These are phyloP conservation scores for Drosophila oshimai DNA, from an alignment of 1,140 invertebrate genomes.

Conservation along the genomic window DNA sequence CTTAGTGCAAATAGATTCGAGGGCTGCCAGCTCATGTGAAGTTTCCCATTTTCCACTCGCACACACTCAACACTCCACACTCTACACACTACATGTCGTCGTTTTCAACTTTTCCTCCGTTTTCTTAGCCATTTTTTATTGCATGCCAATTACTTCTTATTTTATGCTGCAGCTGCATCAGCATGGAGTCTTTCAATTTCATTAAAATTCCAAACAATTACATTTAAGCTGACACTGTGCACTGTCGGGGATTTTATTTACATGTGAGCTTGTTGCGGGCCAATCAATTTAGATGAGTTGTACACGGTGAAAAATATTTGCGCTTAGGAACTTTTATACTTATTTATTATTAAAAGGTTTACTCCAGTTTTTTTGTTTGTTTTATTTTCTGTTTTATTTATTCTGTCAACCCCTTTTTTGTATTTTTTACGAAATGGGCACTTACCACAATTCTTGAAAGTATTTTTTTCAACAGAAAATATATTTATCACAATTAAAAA, in stretches of 20 bases:
- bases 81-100: neutral
- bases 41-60: conserved; percentile 23
- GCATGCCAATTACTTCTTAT: conserved; percentile 77
- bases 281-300: conserved; percentile 22
- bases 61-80: neutral
- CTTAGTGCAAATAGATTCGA: conserved; percentile 78
- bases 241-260: conserved; percentile 25
- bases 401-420: too few relatives aligned
- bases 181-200: conserved; percentile 61
- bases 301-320: neutral
- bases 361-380: too few relatives aligned
- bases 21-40: conserved; percentile 40
- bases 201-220: conserved; percentile 62
- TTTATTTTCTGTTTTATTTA: too few relatives aligned
- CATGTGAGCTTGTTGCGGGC: conserved; percentile 4
- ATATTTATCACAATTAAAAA: too few relatives aligned
- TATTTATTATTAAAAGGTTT: too few relatives aligned
- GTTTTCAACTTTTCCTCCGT: conserved; percentile 5
- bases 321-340: too few relatives aligned
- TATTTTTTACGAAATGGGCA: too few relatives aligned
- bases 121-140: conserved; percentile 55
- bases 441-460: too few relatives aligned
- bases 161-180: conserved; percentile 34
- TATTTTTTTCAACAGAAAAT: too few relatives aligned
- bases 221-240: conserved; percentile 50